A percentile compares a stretch with the other conserved stretches of the same genome.
phyloP scores from a whole-genome alignment of 1,140 invertebrate species.

The Ceratina japonica region DNA sequence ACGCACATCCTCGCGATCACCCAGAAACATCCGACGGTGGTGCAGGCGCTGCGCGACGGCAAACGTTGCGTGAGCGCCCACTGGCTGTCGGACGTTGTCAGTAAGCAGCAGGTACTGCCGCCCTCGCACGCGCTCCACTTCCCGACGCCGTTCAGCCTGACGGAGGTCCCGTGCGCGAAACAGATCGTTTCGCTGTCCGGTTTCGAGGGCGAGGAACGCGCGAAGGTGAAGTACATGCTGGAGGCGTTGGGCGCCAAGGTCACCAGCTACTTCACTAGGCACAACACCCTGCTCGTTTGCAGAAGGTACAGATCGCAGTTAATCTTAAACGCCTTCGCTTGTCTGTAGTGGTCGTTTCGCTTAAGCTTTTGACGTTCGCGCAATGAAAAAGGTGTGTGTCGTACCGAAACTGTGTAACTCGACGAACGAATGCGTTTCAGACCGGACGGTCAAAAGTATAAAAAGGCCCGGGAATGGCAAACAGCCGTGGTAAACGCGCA shows the following conservation, averaged over 20 bases:
- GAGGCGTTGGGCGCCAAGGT: conserved; percentile 90
- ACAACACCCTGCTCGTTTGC: conserved; percentile 87
- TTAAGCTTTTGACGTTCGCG: neutral
- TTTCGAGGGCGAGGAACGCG: conserved; percentile 91
- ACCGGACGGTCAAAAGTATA: conserved; percentile 91
- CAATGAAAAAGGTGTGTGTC: too few relatives aligned
- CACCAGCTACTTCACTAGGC: conserved; percentile 86
- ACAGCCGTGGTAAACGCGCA: conserved; percentile 93
- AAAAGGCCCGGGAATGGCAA: conserved; percentile 94
- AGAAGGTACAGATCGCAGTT: conserved; percentile 74
- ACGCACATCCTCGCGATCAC: conserved; percentile 96
- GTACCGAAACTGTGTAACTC: neutral
- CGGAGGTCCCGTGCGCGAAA: conserved; percentile 83
- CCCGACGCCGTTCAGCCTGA: conserved; percentile 87
- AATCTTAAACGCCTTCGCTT: neutral
- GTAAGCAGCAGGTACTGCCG: conserved; percentile 90
- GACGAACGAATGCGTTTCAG: conserved; percentile 76
- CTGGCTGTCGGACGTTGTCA: conserved; percentile 95
- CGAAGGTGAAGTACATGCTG: conserved; percentile 91
- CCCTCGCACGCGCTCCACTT: conserved; percentile 96
- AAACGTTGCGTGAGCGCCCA: conserved; percentile 94
- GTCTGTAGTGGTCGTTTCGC: too few relatives aligned
- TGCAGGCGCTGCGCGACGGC: conserved; percentile 85
- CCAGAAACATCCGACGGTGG: conserved; percentile 92
- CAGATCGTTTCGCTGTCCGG: conserved; percentile 91